Evolutionary conservation across 2,113 vertebrate species (phyloP).

Genomic region (Scortum barcoo): DNA sequence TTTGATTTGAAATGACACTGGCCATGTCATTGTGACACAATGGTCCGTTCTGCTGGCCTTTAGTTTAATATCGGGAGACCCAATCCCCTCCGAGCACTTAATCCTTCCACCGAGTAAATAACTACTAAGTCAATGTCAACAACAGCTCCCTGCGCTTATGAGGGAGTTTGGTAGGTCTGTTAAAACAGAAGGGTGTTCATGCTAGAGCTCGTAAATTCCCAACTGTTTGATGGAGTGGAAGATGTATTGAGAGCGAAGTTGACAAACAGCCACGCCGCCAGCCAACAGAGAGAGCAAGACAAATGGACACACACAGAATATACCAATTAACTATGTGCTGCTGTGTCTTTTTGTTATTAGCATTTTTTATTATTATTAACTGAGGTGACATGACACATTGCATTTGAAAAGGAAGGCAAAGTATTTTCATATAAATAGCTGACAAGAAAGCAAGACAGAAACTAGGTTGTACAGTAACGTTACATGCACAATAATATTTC

Average conservation of each 20-base stretch:
- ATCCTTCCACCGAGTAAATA: conserved; percentile 37
- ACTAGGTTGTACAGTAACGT: background rate
- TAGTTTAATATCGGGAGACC: conserved; percentile 14
- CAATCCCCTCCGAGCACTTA: background rate
- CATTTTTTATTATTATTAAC: background rate
- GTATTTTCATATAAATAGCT: background rate
- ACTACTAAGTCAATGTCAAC: conserved; percentile 16
- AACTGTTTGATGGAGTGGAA: conserved; percentile 14
- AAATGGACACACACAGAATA: background rate
- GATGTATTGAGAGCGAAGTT: background rate
- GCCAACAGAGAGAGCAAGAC: background rate
- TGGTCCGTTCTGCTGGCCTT: conserved; percentile 2
- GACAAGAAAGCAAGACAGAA: background rate
- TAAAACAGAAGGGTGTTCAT: conserved; percentile 32
- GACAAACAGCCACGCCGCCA: conserved; percentile 4
- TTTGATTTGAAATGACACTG: background rate
- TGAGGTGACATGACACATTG: background rate
- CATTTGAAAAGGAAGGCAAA: background rate
- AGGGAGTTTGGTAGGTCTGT: conserved; percentile 35
- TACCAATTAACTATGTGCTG: background rate
- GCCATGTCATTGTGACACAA: background rate
- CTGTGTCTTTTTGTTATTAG: conserved; percentile 1
- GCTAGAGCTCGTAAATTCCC: conserved; percentile 20
- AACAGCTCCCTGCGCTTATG: background rate
- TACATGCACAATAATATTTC: background rate